A percentile compares a stretch with the other conserved stretches of the same genome.
Evolutionary conservation across 2,113 vertebrate genomes (phyloP).

Genomic region (Mus pahari): DNA sequence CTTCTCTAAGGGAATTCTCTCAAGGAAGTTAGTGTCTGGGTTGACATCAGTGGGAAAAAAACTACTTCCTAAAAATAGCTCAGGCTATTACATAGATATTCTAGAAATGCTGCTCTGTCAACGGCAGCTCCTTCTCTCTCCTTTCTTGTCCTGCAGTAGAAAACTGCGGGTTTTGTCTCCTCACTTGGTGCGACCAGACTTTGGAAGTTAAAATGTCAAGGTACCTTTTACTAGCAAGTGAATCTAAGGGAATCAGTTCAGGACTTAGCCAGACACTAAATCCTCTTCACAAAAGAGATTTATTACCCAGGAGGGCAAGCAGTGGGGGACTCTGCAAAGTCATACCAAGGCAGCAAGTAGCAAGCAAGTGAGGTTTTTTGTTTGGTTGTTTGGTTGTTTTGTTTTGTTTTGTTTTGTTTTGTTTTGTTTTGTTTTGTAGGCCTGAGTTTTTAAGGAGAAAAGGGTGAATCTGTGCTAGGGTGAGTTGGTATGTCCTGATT

Average conservation of each 20-base stretch:
- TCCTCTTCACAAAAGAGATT: neutral
- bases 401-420: too few relatives aligned
- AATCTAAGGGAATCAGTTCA: neutral
- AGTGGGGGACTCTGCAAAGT: neutral
- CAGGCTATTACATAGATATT: neutral
- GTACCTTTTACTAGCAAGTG: neutral
- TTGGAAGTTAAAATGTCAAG: constrained; percentile 51
- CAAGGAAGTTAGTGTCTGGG: neutral
- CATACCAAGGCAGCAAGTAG: neutral
- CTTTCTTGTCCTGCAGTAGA: neutral
- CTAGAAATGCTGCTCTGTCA: neutral
- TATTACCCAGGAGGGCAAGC: neutral
- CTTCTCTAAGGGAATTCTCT: neutral
- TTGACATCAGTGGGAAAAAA: neutral
- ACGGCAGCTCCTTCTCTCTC: neutral
- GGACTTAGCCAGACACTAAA: neutral
- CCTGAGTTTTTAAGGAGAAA: neutral
- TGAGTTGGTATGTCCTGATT: neutral
- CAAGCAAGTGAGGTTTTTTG: neutral
- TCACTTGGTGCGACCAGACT: neutral
- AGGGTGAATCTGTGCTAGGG: neutral
- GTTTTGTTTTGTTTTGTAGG: neutral
- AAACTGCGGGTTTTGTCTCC: neutral
- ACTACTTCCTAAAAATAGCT: neutral
- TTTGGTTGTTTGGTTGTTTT: neutral